phyloP scores from a whole-genome alignment of 2,797 vertebrate species.

The Tarsius wallacei region DNA sequence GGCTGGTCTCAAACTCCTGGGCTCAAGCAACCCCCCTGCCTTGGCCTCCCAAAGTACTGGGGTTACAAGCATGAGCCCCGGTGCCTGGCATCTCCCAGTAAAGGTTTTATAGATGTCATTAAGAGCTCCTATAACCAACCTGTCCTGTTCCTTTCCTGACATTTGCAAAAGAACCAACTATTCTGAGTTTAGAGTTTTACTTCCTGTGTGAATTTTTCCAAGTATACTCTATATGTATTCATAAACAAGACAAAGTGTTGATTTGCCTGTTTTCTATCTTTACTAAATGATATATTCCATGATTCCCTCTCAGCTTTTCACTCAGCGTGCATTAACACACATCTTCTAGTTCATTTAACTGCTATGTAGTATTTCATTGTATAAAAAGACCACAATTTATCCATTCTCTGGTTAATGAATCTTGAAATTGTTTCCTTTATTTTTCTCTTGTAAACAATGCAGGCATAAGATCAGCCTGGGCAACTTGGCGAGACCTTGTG shows the following conservation, averaged over 20 bases:
- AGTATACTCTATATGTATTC: neutral
- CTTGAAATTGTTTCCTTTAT: slow-evolving; percentile 24
- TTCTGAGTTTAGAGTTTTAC: slow-evolving; percentile 14
- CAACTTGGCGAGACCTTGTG: too few relatives aligned
- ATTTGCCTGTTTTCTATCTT: slow-evolving; percentile 18
- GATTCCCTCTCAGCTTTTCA: slow-evolving; percentile 12
- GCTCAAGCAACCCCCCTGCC: too few relatives aligned
- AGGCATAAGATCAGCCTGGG: neutral
- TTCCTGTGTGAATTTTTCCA: neutral
- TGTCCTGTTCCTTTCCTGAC: neutral
- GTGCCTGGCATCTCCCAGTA: neutral
- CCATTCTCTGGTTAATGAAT: neutral
- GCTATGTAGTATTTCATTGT: neutral
- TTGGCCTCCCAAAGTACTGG: neutral
- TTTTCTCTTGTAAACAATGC: neutral
- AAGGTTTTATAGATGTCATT: neutral
- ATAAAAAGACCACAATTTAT: slow-evolving; percentile 5
- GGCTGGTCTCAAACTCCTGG: too few relatives aligned
- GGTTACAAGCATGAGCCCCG: too few relatives aligned
- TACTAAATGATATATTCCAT: neutral
- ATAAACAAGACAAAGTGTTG: neutral
- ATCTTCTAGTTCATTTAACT: neutral
- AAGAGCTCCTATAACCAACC: neutral
- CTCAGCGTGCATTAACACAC: neutral
- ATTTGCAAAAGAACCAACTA: neutral